A percentile compares a stretch with the other conserved stretches of the same genome.
phyloP scores from a whole-genome alignment of 30 jellyfish, hydroid and myxozoan species.

The Aurelia coerulea region DNA sequence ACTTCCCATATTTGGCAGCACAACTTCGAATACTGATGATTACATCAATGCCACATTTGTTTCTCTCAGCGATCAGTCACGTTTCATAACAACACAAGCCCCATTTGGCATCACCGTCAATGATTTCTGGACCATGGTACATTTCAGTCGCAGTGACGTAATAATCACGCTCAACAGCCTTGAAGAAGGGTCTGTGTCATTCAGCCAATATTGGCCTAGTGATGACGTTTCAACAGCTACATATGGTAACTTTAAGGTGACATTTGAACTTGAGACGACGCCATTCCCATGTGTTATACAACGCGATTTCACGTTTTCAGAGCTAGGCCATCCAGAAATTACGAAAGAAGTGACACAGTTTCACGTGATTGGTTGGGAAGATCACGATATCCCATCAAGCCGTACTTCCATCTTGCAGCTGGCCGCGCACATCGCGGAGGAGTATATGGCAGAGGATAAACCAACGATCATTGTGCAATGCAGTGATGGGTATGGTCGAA shows the following conservation, averaged over 20 bases:
- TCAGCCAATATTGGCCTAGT: constrained; percentile 67
- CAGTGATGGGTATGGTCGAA: constrained; percentile 88
- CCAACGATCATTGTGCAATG: constrained; percentile 80
- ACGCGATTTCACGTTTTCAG: constrained; percentile 58
- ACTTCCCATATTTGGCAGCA: constrained; percentile 47
- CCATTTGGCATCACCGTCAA: constrained; percentile 79
- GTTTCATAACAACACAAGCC: constrained; percentile 82
- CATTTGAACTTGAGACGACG: constrained; percentile 62
- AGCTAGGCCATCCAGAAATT: constrained; percentile 30
- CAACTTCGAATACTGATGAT: constrained; percentile 41
- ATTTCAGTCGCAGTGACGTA: constrained; percentile 44
- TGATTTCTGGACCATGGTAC: constrained; percentile 89
- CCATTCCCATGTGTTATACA: constrained; percentile 63
- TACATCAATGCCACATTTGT: constrained; percentile 85
- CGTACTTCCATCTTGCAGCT: constrained; percentile 49
- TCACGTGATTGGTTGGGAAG: constrained; percentile 74
- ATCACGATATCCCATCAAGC: constrained; percentile 58
- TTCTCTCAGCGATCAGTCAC: constrained; percentile 19
- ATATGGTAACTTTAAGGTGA: constrained; percentile 53
- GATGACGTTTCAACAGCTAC: constrained; percentile 25
- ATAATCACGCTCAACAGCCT: constrained; percentile 69
- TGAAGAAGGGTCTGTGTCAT: constrained; percentile 47
- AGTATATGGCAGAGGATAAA: constrained; percentile 36
- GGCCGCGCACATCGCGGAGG: constrained; percentile 28
- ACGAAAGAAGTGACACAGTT: constrained; percentile 68